A percentile compares a stretch with the other conserved stretches of the same genome.
These are phyloP conservation scores for Ardeotis arabs DNA, from an alignment of 2,113 vertebrate species.

Conservation along the genomic window DNA sequence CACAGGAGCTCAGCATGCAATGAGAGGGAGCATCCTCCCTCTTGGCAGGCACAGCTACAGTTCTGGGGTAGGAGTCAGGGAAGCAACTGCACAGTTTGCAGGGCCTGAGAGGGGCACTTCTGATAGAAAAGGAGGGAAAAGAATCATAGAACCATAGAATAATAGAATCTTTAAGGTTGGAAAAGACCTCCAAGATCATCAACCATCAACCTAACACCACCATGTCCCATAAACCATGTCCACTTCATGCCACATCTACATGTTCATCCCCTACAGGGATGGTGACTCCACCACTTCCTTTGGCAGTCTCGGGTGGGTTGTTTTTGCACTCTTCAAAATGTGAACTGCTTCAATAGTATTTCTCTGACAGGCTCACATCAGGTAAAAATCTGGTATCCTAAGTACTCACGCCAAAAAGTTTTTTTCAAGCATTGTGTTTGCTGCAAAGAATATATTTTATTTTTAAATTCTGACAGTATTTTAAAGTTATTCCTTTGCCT, in stretches of 20 bases:
- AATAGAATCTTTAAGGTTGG: too few species aligned
- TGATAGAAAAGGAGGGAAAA: background rate
- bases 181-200: too few species aligned
- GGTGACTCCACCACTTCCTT: too few species aligned
- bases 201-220: too few species aligned
- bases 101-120: background rate
- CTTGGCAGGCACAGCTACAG: background rate
- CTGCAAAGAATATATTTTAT: background rate
- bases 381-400: background rate
- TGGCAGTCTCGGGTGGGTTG: background rate
- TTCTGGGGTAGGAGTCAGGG: background rate
- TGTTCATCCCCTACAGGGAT: too few species aligned
- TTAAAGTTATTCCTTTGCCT: background rate
- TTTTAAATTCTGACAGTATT: background rate
- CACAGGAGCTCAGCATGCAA: background rate
- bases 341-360: background rate
- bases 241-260: too few species aligned
- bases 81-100: background rate
- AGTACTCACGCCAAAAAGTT: background rate
- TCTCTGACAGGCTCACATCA: background rate
- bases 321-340: background rate
- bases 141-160: background rate
- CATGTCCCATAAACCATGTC: too few species aligned
- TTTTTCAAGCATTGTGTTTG: background rate
- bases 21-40: background rate